Conservation (phyloP, 2,888 invertebrate genomes). For the Lamellibrachia columna region DNA sequence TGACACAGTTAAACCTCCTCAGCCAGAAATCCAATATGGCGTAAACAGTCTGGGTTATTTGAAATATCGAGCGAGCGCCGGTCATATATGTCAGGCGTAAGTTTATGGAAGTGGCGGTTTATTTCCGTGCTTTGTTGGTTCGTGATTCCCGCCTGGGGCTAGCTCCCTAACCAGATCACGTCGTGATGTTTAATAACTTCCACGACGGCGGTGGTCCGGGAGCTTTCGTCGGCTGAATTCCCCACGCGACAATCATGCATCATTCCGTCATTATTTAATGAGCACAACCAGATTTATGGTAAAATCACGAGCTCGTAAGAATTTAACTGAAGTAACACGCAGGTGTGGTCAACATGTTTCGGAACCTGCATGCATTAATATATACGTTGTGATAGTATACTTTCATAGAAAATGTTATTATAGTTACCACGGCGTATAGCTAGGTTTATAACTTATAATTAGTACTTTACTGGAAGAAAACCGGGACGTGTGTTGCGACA, state of each 20-base stretch:
- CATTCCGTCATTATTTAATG: neutral
- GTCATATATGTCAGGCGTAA: neutral
- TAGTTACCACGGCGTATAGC: neutral
- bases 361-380: neutral
- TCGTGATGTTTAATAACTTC: neutral
- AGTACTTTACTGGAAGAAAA: too few relatives aligned
- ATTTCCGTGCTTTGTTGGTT: conserved; percentile 7
- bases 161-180: neutral
- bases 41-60: neutral
- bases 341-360: neutral
- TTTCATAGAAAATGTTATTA: neutral
- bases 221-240: neutral
- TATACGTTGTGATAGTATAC: neutral
- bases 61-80: neutral
- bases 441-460: too few relatives aligned
- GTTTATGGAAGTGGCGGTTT: neutral
- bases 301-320: neutral
- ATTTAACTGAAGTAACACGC: neutral
- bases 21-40: neutral
- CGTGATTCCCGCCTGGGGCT: neutral
- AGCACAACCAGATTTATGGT: neutral
- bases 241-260: neutral
- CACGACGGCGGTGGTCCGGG: neutral
- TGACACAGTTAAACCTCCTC: neutral
- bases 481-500: too few relatives aligned